A percentile compares a stretch with the other conserved stretches of the same genome.
These are phyloP conservation scores for Hoplostethus atlanticus DNA, from an alignment of 2,797 vertebrate genomes.

Conservation along the genomic window DNA sequence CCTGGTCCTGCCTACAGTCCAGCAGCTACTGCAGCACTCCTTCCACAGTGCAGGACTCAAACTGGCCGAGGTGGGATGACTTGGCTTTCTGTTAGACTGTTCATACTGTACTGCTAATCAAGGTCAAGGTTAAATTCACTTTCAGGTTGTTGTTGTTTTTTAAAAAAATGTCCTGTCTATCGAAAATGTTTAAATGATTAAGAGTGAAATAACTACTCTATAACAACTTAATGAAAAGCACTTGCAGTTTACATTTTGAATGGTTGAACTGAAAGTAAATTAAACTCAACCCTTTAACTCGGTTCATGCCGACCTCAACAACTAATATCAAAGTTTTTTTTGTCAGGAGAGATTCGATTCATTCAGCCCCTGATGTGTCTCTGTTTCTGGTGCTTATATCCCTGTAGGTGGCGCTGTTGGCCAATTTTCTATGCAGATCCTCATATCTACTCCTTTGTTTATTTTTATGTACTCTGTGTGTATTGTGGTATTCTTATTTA, in stretches of 20 bases:
- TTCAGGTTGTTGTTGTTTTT: no score
- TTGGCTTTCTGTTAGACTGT: background rate
- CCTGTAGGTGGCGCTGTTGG: constrained; percentile 65
- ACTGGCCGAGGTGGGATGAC: constrained; percentile 76
- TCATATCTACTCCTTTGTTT: background rate
- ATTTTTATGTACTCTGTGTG: background rate
- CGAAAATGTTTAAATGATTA: background rate
- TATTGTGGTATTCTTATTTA: background rate
- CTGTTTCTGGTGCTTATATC: background rate
- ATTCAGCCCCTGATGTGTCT: background rate
- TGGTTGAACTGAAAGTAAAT: background rate
- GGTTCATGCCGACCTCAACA: background rate
- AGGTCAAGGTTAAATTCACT: background rate
- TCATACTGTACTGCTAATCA: background rate
- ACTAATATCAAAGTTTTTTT: background rate
- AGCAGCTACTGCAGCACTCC: constrained; percentile 86
- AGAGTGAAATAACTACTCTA: background rate
- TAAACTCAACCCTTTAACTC: background rate
- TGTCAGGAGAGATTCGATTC: background rate
- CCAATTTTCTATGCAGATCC: constrained; percentile 17
- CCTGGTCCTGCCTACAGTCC: constrained; percentile 83
- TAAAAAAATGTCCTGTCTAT: background rate
- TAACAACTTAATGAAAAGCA: background rate
- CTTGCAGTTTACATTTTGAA: background rate
- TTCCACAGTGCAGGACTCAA: constrained; percentile 79